Evolutionary conservation across 2,113 vertebrate species (phyloP).

Genomic region (Scortum barcoo): DNA sequence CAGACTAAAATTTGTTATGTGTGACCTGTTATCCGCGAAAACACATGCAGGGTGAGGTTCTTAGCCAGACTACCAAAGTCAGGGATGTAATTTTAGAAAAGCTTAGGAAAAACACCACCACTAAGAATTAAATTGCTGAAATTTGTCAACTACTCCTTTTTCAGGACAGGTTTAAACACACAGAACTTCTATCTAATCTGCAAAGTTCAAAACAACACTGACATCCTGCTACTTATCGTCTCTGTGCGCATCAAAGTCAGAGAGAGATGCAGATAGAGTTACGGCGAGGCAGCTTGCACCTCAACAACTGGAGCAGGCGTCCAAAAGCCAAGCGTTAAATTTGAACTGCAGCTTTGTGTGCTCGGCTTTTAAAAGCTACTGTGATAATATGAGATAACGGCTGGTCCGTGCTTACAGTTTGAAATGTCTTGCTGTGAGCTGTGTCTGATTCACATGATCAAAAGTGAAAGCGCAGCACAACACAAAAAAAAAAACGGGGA

Average conservation of each 20-base stretch:
- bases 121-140: not conserved
- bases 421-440: conserved; percentile 2
- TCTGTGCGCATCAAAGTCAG: conserved; percentile 11
- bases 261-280: conserved; percentile 41
- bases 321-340: conserved; percentile 45
- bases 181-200: conserved; percentile 12
- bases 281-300: conserved; percentile 30
- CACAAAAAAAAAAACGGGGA: conserved; percentile 28
- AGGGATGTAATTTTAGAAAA: not conserved
- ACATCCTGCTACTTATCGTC: conserved; percentile 24
- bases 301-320: conserved; percentile 49
- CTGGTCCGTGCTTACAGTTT: not conserved
- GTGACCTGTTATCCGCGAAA: conserved; percentile 1
- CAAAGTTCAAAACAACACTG: conserved; percentile 1
- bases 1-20: not conserved
- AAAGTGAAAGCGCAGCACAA: conserved; percentile 65
- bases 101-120: not conserved
- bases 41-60: not conserved
- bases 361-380: conserved; percentile 28
- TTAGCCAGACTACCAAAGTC: not conserved
- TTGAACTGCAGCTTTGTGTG: conserved; percentile 61
- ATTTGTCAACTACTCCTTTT: not conserved
- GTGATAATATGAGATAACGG: conserved; percentile 21
- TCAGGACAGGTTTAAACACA: conserved; percentile 9
- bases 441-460: conserved; percentile 37